These are phyloP conservation scores for Boloria euphrosyne DNA, from an alignment of 2,888 invertebrate genomes.

Conservation along the genomic window DNA sequence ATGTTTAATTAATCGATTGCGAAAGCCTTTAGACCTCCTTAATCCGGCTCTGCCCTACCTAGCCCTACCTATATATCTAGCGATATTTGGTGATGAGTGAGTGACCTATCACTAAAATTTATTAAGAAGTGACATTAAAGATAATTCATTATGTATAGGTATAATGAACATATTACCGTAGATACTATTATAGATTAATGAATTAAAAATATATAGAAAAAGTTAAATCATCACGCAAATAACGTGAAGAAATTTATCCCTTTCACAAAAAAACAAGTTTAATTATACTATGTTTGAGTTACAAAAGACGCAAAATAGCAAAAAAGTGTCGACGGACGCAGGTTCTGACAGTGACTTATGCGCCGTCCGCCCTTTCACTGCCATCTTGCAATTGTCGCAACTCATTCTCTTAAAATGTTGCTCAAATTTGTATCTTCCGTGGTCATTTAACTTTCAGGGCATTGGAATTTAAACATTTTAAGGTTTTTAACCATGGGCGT, in stretches of 20 bases:
- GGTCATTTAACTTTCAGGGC: slow-evolving; percentile 28
- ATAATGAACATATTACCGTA: too few species aligned
- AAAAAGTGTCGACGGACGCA: slow-evolving; percentile 62
- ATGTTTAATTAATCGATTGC: too few species aligned
- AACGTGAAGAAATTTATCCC: slow-evolving; percentile 41
- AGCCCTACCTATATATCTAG: too few species aligned
- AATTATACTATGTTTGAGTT: slow-evolving; percentile 54
- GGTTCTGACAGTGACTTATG: slow-evolving; percentile 77
- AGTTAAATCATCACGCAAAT: not conserved
- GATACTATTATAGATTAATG: too few species aligned
- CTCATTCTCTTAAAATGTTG: slow-evolving; percentile 63
- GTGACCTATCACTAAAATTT: too few species aligned
- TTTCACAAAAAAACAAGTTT: slow-evolving; percentile 42
- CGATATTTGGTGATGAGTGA: too few species aligned
- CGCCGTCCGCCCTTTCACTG: slow-evolving; percentile 63
- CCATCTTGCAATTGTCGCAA: slow-evolving; percentile 65
- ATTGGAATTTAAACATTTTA: slow-evolving; percentile 34
- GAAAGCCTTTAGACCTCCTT: too few species aligned
- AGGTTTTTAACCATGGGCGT: slow-evolving; percentile 30
- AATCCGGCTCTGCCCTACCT: too few species aligned
- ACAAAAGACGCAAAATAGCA: slow-evolving; percentile 59
- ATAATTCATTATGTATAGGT: too few species aligned
- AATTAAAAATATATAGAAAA: slow-evolving; percentile 17
- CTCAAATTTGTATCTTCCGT: slow-evolving; percentile 46
- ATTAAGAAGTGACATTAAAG: too few species aligned